Evolutionary conservation across 2,888 invertebrate species (phyloP).

Genomic region (Didymodactylos carnosus): DNA sequence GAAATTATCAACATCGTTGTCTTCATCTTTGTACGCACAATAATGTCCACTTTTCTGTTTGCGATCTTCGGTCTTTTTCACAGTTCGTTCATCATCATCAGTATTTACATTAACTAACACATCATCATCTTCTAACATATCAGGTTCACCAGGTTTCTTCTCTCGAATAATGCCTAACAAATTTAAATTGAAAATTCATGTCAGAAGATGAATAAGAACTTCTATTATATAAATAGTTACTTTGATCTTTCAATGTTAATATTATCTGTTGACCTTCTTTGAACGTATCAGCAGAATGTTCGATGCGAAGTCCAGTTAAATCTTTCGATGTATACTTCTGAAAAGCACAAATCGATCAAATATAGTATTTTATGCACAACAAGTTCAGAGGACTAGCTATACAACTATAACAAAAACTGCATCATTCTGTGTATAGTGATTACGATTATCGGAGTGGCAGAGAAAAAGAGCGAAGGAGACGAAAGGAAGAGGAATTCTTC

Average conservation of each 20-base stretch:
- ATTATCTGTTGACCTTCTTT: slow-evolving; percentile 64
- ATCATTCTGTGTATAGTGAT: too few species aligned
- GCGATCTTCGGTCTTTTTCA: slow-evolving; percentile 56
- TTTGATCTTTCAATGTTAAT: slow-evolving; percentile 76
- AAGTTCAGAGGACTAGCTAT: not conserved
- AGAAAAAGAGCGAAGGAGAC: too few species aligned
- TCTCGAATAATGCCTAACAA: slow-evolving; percentile 52
- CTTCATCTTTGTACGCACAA: slow-evolving; percentile 18
- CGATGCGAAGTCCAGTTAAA: slow-evolving; percentile 60
- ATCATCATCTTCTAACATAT: slow-evolving; percentile 49
- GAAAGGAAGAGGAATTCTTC: too few species aligned
- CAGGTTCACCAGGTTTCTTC: slow-evolving; percentile 46
- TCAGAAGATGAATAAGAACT: not conserved
- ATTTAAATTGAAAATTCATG: not conserved
- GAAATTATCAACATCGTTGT: slow-evolving; percentile 37
- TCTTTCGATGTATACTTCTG: slow-evolving; percentile 49
- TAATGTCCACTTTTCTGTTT: slow-evolving; percentile 51
- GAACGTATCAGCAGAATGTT: slow-evolving; percentile 51
- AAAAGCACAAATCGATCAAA: slow-evolving; percentile 12
- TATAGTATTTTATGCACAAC: too few species aligned
- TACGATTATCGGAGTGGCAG: too few species aligned
- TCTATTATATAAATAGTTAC: too few species aligned
- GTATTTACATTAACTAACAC: slow-evolving; percentile 53
- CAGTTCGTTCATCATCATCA: slow-evolving; percentile 30
- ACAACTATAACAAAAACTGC: too few species aligned